These are phyloP conservation scores for Scarus forsteni DNA, from an alignment of 2,797 vertebrate species.

Conservation along the genomic window DNA sequence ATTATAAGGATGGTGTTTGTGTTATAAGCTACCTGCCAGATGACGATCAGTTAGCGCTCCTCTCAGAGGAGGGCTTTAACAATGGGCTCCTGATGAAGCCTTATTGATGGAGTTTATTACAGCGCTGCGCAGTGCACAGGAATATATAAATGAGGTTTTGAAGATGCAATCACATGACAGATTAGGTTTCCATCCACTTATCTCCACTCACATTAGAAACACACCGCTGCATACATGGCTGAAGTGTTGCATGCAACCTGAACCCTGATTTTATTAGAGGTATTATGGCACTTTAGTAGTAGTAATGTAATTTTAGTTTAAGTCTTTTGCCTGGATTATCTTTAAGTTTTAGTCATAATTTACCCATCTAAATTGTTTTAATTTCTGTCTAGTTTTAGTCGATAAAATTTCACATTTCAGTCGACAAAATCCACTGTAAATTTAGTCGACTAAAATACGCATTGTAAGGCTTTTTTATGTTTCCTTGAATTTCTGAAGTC, in stretches of 20 bases:
- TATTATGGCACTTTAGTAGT: too few species aligned
- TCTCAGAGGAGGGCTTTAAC: conserved; percentile 9
- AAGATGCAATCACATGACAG: conserved; percentile 5
- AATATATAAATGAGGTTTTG: conserved; percentile 11
- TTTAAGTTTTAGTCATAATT: too few species aligned
- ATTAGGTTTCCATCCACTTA: background rate
- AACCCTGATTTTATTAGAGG: too few species aligned
- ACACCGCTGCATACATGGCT: background rate
- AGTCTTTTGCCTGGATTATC: too few species aligned
- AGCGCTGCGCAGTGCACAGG: background rate
- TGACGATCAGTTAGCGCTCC: conserved; percentile 40
- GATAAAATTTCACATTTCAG: too few species aligned
- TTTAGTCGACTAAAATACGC: too few species aligned
- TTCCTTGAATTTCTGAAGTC: too few species aligned
- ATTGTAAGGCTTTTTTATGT: too few species aligned
- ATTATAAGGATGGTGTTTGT: conserved; percentile 63
- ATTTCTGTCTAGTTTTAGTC: too few species aligned
- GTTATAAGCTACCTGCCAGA: conserved; percentile 61
- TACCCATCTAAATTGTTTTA: too few species aligned
- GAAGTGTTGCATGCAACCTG: background rate
- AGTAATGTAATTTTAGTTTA: too few species aligned
- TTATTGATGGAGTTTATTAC: conserved; percentile 34
- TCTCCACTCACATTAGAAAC: background rate
- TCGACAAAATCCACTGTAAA: too few species aligned
- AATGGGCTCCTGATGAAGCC: conserved; percentile 10